Conservation (phyloP, 2,888 invertebrate genomes). For the Drosophila crucigera region DNA sequence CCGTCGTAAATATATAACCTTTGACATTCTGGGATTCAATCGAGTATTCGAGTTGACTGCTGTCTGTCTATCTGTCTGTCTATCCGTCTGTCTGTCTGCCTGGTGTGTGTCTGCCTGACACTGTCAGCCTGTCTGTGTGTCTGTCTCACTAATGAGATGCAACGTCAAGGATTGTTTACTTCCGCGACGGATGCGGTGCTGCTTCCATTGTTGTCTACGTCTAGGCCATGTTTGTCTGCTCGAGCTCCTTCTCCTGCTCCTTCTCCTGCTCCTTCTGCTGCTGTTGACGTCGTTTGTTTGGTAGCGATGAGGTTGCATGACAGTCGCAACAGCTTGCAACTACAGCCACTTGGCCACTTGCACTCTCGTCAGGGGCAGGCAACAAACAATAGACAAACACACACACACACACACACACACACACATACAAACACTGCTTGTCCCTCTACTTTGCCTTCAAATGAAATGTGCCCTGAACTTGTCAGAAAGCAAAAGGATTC, state of each 20-base stretch:
- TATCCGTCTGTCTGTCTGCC: not conserved
- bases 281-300: conserved; percentile 27
- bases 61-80: not conserved
- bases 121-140: conserved; percentile 18
- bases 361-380: conserved; percentile 56
- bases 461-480: conserved; percentile 49
- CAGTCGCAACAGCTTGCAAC: conserved; percentile 62
- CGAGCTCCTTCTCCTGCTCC: not conserved
- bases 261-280: conserved; percentile 2
- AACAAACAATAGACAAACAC: conserved; percentile 34
- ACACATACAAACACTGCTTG: conserved; percentile 1
- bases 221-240: conserved; percentile 48
- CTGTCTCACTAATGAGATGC: conserved; percentile 70
- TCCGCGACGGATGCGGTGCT: conserved; percentile 66
- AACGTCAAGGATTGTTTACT: conserved; percentile 78
- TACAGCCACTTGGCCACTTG: conserved; percentile 54
- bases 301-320: conserved; percentile 47
- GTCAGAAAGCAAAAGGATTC: conserved; percentile 31
- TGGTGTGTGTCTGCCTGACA: conserved; percentile 2
- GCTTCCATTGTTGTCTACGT: conserved; percentile 58
- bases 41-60: conserved; percentile 22
- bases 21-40: conserved; percentile 53
- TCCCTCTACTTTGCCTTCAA: conserved; percentile 32
- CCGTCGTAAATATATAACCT: conserved; percentile 28
- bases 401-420: not conserved